Evolutionary conservation across 1,140 invertebrate genomes (phyloP), one percentile per base, ranked within the genome.

Genomic region (Alviniconcha marisindica): DNA sequence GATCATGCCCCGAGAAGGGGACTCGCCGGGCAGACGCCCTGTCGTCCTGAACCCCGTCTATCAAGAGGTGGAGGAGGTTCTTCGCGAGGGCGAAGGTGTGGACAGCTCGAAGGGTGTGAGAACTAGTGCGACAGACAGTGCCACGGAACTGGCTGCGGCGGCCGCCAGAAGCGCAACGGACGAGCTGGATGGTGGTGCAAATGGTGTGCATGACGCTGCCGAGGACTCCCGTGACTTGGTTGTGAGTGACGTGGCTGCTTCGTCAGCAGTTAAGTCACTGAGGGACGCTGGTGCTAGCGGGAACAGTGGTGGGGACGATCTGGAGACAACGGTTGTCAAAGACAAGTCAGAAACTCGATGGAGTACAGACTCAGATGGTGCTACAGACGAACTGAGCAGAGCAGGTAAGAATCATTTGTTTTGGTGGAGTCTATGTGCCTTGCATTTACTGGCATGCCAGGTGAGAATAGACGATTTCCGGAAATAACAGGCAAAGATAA

Each of bases 321-420:
- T 40, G 69, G 36, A 21, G 69, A 36, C 18, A n/a, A 24, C 5
- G 36, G 42, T 12, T 63, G 15, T 38, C 28, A 83, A 63, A 60
- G 73, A 77, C n/a, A 21, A n/a, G n/a, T 31, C 77, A 31, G 40
- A 51, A 7, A 12, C 82, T 28, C 48, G 31, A 7, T 44, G 51
- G 74, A 83, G 54, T 48, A 7, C 36, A 14, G 82, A 83, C 44
- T 36, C 73, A 18, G 73, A 83, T 31, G 74, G 51, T 36, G 18
- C 66, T 18, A 31, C 38, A 14, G 82, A 77, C 48, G 82, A 83
- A 21, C 18, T 82, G 24, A 82, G 51, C 44, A 76, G 73, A 66
- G 82, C 51, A 15, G 82, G 82, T 83, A 66, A 69, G 82, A 7
- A n/a, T n/a, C n/a, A n/a, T n/a, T n/a, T n/a, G n/a, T n/a, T n/a